Evolutionary conservation across 2,888 invertebrate genomes (phyloP).

Genomic region (Lingula anatina): DNA sequence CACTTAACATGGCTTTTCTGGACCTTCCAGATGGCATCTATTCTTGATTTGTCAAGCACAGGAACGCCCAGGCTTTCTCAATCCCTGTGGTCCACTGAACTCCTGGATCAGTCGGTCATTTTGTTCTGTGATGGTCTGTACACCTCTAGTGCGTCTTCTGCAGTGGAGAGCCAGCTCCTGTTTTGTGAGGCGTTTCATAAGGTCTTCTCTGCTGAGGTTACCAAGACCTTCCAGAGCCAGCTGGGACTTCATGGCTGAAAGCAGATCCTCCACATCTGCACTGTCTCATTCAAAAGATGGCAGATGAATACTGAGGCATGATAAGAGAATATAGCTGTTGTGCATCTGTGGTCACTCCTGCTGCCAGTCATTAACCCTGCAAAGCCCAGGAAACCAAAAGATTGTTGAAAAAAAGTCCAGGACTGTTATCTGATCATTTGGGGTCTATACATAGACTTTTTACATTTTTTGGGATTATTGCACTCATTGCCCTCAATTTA

Average conservation of each 20-base stretch:
- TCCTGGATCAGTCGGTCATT: conserved; percentile 8
- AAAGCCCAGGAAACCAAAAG: too few species aligned
- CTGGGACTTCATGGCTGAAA: neutral
- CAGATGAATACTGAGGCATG: neutral
- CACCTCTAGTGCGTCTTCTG: neutral
- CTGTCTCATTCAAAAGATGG: neutral
- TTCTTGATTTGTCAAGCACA: conserved; percentile 9
- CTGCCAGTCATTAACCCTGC: too few species aligned
- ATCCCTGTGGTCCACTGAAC: conserved; percentile 9
- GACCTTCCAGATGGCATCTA: conserved; percentile 1
- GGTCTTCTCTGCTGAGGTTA: neutral
- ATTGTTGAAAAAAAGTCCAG: too few species aligned
- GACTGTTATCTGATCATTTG: too few species aligned
- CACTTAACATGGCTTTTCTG: conserved; percentile 1
- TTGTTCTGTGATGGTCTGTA: neutral
- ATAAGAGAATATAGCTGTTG: neutral
- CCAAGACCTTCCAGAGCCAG: neutral
- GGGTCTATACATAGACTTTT: too few species aligned
- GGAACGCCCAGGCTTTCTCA: conserved; percentile 17
- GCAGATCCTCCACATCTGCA: neutral
- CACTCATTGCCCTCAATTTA: too few species aligned
- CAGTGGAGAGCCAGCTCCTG: neutral
- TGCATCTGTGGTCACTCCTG: neutral
- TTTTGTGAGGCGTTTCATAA: neutral
- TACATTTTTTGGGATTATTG: too few species aligned